Percentiles rank a stretch among this genome's conserved stretches.
Conservation (phyloP, 2,888 invertebrate species). For the Chymomyza procnemis region DNA sequence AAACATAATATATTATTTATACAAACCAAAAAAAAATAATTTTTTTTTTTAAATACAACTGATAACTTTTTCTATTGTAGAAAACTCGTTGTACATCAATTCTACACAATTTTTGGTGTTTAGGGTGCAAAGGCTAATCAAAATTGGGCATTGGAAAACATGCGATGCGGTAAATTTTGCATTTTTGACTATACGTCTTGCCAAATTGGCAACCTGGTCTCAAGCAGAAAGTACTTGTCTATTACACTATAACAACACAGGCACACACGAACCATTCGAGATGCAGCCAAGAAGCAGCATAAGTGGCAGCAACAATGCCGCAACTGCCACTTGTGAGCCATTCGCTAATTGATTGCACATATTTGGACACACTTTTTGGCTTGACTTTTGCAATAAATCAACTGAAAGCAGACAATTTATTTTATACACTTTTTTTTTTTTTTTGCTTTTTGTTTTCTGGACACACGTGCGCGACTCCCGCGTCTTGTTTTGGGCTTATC, state of each 20-base stretch:
- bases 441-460: conserved; percentile 13
- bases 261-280: conserved; percentile 60
- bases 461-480: conserved; percentile 5
- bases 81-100: too few species aligned
- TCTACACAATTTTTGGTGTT: too few species aligned
- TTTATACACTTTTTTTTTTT: not conserved
- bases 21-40: too few species aligned
- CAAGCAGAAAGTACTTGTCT: too few species aligned
- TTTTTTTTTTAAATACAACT: too few species aligned
- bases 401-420: not conserved
- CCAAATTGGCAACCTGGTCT: too few species aligned
- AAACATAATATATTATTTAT: too few species aligned
- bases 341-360: conserved; percentile 24
- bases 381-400: conserved; percentile 1
- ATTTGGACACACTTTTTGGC: conserved; percentile 22
- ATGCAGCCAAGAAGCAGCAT: conserved; percentile 50
- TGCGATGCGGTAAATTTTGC: not conserved
- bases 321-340: conserved; percentile 21
- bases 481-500: not conserved
- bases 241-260: not conserved
- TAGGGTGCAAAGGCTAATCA: too few species aligned
- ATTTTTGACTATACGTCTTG: too few species aligned
- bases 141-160: too few species aligned
- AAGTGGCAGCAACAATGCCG: conserved; percentile 31
- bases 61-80: too few species aligned